These are phyloP conservation scores for Crematogaster levior DNA, from an alignment of 2,888 invertebrate genomes.

Conservation along the genomic window DNA sequence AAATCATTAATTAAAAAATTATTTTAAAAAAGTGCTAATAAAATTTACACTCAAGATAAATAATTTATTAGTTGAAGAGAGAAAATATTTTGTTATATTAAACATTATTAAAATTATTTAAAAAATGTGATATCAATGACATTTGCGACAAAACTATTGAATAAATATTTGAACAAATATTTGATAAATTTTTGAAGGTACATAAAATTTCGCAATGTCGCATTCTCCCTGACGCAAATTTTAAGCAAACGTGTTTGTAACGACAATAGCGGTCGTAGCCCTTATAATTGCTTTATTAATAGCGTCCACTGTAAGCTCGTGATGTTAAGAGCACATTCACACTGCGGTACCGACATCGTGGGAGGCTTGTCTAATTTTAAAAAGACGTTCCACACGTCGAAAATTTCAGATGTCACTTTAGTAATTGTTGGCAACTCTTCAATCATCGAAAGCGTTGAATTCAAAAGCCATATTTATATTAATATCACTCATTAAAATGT, in stretches of 20 bases:
- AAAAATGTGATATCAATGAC: not conserved
- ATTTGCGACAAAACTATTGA: not conserved
- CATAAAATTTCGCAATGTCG: not conserved
- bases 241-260: constrained; percentile 38
- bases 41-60: not conserved
- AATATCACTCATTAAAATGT: not conserved
- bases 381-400: constrained; percentile 50
- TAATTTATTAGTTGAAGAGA: not conserved
- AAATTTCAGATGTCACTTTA: constrained; percentile 28
- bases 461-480: not conserved
- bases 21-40: not conserved
- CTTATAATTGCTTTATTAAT: constrained; percentile 76
- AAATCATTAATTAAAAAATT: no score
- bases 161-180: not conserved
- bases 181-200: not conserved
- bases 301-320: constrained; percentile 48
- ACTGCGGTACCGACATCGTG: constrained; percentile 59
- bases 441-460: not conserved
- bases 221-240: constrained; percentile 12
- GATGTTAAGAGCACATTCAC: constrained; percentile 66
- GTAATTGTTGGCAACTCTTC: not conserved
- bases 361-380: constrained; percentile 74
- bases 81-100: not conserved
- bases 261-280: constrained; percentile 66
- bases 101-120: not conserved